Percentiles rank a stretch among this genome's conserved stretches.
Conservation (phyloP, 2,797 vertebrate species). For the Sciaenops ocellatus region DNA sequence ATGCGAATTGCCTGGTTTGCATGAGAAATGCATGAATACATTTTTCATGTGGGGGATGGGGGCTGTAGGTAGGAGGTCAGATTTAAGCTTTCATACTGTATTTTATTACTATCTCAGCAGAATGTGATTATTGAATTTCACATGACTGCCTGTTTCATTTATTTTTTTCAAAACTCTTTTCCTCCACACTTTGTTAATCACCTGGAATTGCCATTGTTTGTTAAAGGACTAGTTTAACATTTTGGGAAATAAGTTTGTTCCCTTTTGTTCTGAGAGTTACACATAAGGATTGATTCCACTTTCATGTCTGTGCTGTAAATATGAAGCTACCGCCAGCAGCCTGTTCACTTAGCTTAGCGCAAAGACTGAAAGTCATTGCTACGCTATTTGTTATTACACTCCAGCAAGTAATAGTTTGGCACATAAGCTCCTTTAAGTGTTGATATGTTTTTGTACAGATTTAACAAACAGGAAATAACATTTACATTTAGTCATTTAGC, state of each 20-base stretch:
- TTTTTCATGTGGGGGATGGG: slow-evolving; percentile 14
- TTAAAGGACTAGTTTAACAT: background rate
- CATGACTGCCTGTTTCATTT: background rate
- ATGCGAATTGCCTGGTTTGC: slow-evolving; percentile 56
- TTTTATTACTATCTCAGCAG: slow-evolving; percentile 56
- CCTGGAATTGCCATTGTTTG: background rate
- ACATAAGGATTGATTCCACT: background rate
- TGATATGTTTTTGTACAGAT: no score
- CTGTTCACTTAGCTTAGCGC: background rate
- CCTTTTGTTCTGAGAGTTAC: background rate
- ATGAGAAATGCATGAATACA: slow-evolving; percentile 65
- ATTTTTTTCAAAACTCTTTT: background rate
- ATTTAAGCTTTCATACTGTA: slow-evolving; percentile 29
- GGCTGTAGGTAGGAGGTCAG: slow-evolving; percentile 44
- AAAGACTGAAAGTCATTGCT: background rate
- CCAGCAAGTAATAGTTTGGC: background rate
- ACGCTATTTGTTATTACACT: no score
- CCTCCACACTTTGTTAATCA: background rate
- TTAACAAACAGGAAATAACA: no score
- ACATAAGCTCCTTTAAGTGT: no score
- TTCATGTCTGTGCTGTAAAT: background rate
- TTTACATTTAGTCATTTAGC: no score
- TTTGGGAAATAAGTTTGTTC: background rate
- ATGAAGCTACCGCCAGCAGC: background rate
- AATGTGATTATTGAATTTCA: slow-evolving; percentile 39